Conservation (phyloP, 2,888 invertebrate genomes). For the Xanthostigma xanthostigma region DNA sequence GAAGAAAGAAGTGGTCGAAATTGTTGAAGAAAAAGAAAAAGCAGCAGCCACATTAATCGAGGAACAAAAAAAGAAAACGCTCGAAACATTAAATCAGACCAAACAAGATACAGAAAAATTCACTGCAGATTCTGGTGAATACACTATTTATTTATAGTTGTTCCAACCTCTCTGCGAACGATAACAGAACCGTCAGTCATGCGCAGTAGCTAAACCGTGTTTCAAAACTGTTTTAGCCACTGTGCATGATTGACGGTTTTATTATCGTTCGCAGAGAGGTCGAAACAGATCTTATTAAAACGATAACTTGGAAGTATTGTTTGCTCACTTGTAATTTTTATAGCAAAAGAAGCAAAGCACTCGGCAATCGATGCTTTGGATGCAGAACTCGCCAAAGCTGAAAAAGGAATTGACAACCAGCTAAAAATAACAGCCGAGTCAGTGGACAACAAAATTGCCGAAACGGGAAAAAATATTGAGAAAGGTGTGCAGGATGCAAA, state of each 20-base stretch:
- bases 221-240: too few species aligned
- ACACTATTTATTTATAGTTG: slow-evolving; percentile 2
- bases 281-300: too few species aligned
- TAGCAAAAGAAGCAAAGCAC: slow-evolving; percentile 29
- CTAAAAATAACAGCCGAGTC: slow-evolving; percentile 15
- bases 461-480: not conserved
- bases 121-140: slow-evolving; percentile 34
- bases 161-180: too few species aligned
- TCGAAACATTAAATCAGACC: slow-evolving; percentile 41
- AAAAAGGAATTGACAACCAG: slow-evolving; percentile 22
- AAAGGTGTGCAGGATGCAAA: slow-evolving; percentile 1
- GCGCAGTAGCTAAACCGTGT: too few species aligned
- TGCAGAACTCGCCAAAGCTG: slow-evolving; percentile 20
- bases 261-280: too few species aligned
- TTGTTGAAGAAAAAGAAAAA: slow-evolving; percentile 44
- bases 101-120: slow-evolving; percentile 35
- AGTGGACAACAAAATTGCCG: slow-evolving; percentile 9
- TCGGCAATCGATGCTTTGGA: slow-evolving; percentile 23
- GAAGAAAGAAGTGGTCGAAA: slow-evolving; percentile 53
- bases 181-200: too few species aligned
- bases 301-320: not conserved
- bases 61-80: slow-evolving; percentile 46
- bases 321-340: slow-evolving; percentile 1
- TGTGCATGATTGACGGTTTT: too few species aligned
- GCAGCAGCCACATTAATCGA: slow-evolving; percentile 45